Conservation (phyloP, 1,140 invertebrate species). For the Nebria ingens region DNA sequence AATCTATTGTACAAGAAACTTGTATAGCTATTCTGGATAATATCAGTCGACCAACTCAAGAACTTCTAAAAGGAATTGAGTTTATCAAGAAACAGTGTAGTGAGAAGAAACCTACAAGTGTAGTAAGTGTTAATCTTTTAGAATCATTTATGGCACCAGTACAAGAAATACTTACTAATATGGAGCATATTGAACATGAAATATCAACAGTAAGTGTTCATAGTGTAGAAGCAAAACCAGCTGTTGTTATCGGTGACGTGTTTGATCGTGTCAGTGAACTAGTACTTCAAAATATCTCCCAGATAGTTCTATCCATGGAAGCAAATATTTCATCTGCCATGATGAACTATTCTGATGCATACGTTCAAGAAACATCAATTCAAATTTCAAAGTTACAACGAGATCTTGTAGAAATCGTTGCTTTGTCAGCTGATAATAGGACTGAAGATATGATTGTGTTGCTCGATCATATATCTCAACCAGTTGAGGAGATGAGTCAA, state of each 20-base stretch:
- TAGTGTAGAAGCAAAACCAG: conserved; percentile 5
- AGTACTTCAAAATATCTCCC: conserved; percentile 26
- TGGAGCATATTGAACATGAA: conserved; percentile 22
- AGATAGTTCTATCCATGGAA: conserved; percentile 26
- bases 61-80: conserved; percentile 38
- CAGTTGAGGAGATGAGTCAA: neutral
- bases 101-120: conserved; percentile 17
- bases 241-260: conserved; percentile 28
- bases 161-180: conserved; percentile 36
- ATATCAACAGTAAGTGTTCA: conserved; percentile 2
- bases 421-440: neutral
- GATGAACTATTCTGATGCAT: conserved; percentile 21
- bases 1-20: conserved; percentile 39
- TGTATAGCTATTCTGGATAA: conserved; percentile 40
- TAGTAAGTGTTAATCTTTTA: conserved; percentile 33
- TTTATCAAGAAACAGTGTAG: conserved; percentile 27
- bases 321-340: conserved; percentile 29
- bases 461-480: neutral
- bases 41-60: conserved; percentile 37
- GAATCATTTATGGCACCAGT: conserved; percentile 38
- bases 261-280: conserved; percentile 30
- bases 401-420: conserved; percentile 5
- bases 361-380: conserved; percentile 25
- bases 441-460: conserved; percentile 2
- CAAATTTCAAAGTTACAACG: conserved; percentile 27